Evolutionary conservation across 1,140 invertebrate species (phyloP).

Genomic region (Trachymyrmex cornetzi): DNA sequence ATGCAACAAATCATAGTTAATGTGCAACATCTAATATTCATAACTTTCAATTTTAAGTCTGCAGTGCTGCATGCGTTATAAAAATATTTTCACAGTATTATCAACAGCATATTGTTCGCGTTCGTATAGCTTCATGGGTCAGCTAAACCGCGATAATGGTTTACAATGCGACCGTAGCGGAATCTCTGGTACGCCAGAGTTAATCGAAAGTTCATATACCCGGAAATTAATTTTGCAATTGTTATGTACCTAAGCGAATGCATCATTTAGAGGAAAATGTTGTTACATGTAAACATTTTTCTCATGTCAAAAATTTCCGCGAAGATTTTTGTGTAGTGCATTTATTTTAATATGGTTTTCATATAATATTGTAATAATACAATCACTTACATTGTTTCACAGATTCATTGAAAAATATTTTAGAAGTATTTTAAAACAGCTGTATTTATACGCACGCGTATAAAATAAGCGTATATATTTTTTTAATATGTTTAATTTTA

Average conservation of each 20-base stretch:
- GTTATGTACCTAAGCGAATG: conserved; percentile 38
- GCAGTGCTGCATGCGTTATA: background rate
- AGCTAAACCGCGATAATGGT: conserved; percentile 29
- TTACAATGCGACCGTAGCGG: background rate
- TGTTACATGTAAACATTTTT: background rate
- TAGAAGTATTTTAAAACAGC: background rate
- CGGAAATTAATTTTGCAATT: conserved; percentile 68
- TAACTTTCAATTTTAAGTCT: conserved; percentile 39
- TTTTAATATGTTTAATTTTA: background rate
- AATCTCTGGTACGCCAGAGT: conserved; percentile 57
- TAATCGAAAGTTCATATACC: conserved; percentile 64
- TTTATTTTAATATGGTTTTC: background rate
- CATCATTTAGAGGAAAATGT: conserved; percentile 57
- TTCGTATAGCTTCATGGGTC: conserved; percentile 23
- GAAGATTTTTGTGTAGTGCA: background rate
- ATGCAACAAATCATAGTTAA: background rate
- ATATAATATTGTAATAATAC: background rate
- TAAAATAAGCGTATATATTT: background rate
- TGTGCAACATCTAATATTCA: conserved; percentile 9
- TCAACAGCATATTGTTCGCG: conserved; percentile 32
- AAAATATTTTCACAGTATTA: conserved; percentile 55
- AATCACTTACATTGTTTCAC: background rate
- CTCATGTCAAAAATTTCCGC: background rate
- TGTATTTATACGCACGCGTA: background rate
- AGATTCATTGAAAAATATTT: background rate